phyloP scores from a whole-genome alignment of 1,140 invertebrate genomes.

The Rhagoletis pomonella region DNA sequence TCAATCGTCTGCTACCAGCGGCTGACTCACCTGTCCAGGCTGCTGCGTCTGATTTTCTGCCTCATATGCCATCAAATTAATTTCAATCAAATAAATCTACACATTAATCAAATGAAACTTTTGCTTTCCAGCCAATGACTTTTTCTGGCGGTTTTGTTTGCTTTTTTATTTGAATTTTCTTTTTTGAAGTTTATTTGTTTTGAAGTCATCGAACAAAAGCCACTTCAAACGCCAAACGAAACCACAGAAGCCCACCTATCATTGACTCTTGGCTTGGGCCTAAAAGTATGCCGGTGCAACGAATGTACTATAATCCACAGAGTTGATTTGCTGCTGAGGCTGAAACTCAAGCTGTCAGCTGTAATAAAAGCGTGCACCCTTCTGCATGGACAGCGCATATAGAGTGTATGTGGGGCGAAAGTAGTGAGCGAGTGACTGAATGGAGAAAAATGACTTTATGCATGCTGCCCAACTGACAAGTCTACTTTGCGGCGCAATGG shows the following conservation, averaged over 20 bases:
- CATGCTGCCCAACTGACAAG: background rate
- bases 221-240: slow-evolving; percentile 22
- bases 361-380: background rate
- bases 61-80: slow-evolving; percentile 49
- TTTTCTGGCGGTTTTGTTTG: background rate
- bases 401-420: too few species aligned
- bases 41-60: slow-evolving; percentile 7
- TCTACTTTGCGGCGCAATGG: background rate
- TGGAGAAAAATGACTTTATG: background rate
- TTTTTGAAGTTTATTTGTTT: background rate
- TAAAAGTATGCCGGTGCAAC: background rate
- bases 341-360: background rate
- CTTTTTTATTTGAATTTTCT: background rate
- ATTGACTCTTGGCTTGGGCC: background rate
- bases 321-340: slow-evolving; percentile 11
- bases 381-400: background rate
- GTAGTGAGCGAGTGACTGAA: background rate
- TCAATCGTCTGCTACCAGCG: background rate
- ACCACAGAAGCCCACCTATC: slow-evolving; percentile 1
- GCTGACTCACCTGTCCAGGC: background rate
- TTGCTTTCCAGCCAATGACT: slow-evolving; percentile 21
- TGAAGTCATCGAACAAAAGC: slow-evolving; percentile 20
- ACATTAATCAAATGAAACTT: slow-evolving; percentile 50
- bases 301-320: slow-evolving; percentile 1
- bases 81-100: slow-evolving; percentile 50